Conservation (phyloP, 92 coral and sea anemone genomes). For the Heliopora coerulea region DNA sequence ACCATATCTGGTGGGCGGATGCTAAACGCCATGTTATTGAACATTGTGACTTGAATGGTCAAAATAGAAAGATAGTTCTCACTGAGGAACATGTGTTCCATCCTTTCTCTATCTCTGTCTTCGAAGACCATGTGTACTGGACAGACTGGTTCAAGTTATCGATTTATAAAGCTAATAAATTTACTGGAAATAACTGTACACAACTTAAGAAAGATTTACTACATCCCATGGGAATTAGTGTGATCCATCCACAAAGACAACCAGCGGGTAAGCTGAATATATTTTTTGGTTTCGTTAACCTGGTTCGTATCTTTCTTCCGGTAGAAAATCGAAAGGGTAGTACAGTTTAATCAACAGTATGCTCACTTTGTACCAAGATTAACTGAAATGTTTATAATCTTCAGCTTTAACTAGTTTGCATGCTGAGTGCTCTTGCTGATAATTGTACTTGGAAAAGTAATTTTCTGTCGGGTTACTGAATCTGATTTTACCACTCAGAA, state of each 20-base stretch:
- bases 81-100: conserved; percentile 22
- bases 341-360: too few species aligned
- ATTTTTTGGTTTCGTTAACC: too few species aligned
- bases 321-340: too few species aligned
- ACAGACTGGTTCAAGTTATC: conserved; percentile 56
- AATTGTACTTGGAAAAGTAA: too few species aligned
- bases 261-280: conserved; percentile 60
- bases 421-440: too few species aligned
- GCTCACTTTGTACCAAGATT: too few species aligned
- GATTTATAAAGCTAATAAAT: conserved; percentile 58
- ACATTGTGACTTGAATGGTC: conserved; percentile 55
- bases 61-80: conserved; percentile 47
- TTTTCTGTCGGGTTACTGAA: too few species aligned
- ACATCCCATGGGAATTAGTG: conserved; percentile 44
- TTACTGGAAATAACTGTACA: conserved; percentile 48
- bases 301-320: too few species aligned
- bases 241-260: conserved; percentile 60
- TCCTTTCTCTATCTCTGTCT: conserved; percentile 62
- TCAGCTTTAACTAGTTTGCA: too few species aligned
- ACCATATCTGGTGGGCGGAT: conserved; percentile 76
- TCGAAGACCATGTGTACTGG: conserved; percentile 64
- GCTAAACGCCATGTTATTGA: conserved; percentile 63
- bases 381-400: too few species aligned
- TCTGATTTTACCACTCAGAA: too few species aligned
- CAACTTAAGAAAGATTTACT: conserved; percentile 24